Conservation (phyloP, 2,888 invertebrate species). For the Taphrorychus bicolor region DNA sequence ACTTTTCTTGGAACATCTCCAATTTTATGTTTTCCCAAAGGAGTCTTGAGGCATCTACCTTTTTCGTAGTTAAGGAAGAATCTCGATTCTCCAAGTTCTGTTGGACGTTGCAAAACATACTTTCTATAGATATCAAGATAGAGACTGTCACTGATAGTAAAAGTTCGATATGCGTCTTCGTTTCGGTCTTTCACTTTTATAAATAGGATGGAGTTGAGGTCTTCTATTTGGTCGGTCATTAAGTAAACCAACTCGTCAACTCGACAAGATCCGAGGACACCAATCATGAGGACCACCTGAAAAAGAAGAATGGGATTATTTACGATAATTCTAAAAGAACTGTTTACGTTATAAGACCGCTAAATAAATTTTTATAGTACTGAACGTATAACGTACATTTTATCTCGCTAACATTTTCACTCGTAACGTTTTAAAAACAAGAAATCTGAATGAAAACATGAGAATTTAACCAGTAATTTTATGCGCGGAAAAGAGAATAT, state of each 20-base stretch:
- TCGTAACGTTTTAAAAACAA: too few relatives aligned
- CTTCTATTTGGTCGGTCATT: background rate
- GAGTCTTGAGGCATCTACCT: conserved; percentile 7
- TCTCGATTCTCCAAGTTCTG: conserved; percentile 19
- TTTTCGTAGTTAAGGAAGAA: conserved; percentile 32
- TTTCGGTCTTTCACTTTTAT: background rate
- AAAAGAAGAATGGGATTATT: too few relatives aligned
- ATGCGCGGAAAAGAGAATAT: too few relatives aligned
- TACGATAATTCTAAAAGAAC: too few relatives aligned
- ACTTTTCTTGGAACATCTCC: conserved; percentile 3
- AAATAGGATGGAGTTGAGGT: background rate
- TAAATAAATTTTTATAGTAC: too few relatives aligned
- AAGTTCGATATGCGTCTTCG: background rate
- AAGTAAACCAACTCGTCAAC: background rate
- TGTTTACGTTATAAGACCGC: too few relatives aligned
- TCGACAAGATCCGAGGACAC: background rate
- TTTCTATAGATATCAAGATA: conserved; percentile 9
- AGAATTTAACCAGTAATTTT: too few relatives aligned
- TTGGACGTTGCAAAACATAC: conserved; percentile 29
- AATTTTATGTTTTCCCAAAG: conserved; percentile 5
- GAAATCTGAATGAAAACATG: too few relatives aligned
- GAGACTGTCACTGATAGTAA: background rate
- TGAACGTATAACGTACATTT: too few relatives aligned
- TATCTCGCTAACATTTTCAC: too few relatives aligned
- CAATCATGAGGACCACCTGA: background rate